Evolutionary conservation across 1,140 invertebrate species (phyloP), one percentile per base, ranked within the genome.

Genomic region (Drosophila novamexicana): DNA sequence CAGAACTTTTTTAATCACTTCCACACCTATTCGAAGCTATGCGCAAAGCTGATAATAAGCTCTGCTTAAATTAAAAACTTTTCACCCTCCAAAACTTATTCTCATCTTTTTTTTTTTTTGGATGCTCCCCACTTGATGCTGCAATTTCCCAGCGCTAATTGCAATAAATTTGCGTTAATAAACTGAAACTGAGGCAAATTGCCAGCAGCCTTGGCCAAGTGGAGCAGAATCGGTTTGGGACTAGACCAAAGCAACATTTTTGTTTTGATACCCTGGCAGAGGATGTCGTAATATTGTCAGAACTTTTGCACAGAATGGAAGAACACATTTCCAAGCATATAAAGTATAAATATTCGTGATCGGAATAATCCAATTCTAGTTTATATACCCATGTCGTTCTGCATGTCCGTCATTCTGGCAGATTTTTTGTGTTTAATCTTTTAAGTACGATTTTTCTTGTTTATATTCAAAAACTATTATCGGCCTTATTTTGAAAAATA

Each of bases 11-110:
- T 83, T 86, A 83, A 88, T 88, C 70, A 75, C 78, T 74, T 83
- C 77, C 73, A 69, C 82, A 79, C 72, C 76, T 88, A 69, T 42
- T 64, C 61, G 8, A 45, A 70, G 59, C 47, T 67, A 52, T 78
- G 82, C 40, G 9, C 44, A 42, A 52, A 40, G 64, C 39, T 80
- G 83, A 89, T 88, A 88, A 88, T 89, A 77, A 89, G 83, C 79
- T 83, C 65, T 79, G 80, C 67, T 67, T 79, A 83, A 83, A 89
- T 88, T 89, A 83, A 83, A 85, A 88, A 88, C 84, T 89, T 88
- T 88, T 77, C 39, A 49, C 40, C 52, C 61, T 75, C 50, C 44
- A 56, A 58, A 57, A 29, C 56, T 78, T 64, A 67, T 64, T 56
- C 40, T 62, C 61, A 70, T 44, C n/a, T 12, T 36, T 70, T 70